Evolutionary conservation across 2,113 vertebrate species (phyloP).

Genomic region (Girardinichthys multiradiatus): DNA sequence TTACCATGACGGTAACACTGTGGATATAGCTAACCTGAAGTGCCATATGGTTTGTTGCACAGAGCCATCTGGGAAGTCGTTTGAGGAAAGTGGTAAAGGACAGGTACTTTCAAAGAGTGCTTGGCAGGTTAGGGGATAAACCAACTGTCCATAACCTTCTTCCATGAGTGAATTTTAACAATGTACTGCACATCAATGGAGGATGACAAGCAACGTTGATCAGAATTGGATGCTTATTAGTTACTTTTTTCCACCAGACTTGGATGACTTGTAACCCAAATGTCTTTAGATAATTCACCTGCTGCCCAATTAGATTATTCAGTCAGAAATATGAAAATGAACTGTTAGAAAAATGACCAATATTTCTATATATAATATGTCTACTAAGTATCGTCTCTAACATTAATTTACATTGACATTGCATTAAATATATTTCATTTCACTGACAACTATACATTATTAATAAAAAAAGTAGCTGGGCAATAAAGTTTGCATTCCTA

Average conservation of each 20-base stretch:
- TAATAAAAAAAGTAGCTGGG: too few relatives aligned
- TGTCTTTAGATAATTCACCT: neutral
- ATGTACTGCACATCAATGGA: neutral
- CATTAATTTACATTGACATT: too few relatives aligned
- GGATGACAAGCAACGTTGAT: neutral
- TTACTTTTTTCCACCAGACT: neutral
- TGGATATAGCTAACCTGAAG: neutral
- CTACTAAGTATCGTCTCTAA: too few relatives aligned
- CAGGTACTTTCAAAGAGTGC: neutral
- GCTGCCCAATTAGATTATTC: neutral
- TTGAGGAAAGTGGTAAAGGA: conserved; percentile 13
- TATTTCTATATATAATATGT: too few relatives aligned
- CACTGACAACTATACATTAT: too few relatives aligned
- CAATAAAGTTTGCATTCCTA: too few relatives aligned
- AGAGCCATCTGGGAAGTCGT: conserved; percentile 12
- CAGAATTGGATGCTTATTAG: neutral
- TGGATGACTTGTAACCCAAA: neutral
- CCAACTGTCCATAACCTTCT: neutral
- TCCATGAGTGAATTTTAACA: neutral
- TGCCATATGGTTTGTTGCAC: conserved; percentile 16
- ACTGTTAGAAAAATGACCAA: too few relatives aligned
- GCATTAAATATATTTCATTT: too few relatives aligned
- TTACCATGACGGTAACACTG: neutral
- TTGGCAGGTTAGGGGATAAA: neutral
- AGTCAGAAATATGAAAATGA: neutral